These are phyloP conservation scores for Keiferia lycopersicella DNA, from an alignment of 2,888 invertebrate species.

Conservation along the genomic window DNA sequence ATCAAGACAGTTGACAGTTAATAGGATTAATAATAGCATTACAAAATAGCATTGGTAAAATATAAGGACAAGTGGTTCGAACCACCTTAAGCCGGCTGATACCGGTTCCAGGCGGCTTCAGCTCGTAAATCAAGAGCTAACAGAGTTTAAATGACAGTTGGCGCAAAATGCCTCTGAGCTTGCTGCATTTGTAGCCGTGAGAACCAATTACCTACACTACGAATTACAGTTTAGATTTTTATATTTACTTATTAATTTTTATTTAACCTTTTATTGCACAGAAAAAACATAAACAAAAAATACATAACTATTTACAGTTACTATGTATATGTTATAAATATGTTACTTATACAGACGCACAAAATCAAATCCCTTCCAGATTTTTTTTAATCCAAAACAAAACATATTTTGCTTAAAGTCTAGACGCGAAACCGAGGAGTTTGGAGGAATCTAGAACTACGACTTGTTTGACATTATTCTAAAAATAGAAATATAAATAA, in stretches of 20 bases:
- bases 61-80: constrained; percentile 35
- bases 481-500: not conserved
- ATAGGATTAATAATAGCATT: constrained; percentile 29
- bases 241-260: not conserved
- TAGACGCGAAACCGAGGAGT: not conserved
- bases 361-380: not conserved
- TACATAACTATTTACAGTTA: too few species aligned
- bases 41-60: constrained; percentile 32
- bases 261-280: too few species aligned
- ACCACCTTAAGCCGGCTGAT: not conserved
- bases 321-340: too few species aligned
- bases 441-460: too few species aligned
- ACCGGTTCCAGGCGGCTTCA: constrained; percentile 20
- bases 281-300: too few species aligned
- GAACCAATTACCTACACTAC: too few species aligned
- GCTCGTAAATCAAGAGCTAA: constrained; percentile 38
- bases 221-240: not conserved
- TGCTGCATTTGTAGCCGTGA: not conserved
- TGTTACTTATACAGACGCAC: too few species aligned
- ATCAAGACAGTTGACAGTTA: constrained; percentile 29
- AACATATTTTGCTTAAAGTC: not conserved
- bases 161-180: not conserved
- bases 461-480: not conserved
- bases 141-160: constrained; percentile 25
- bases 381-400: not conserved